Evolutionary conservation across 2,888 invertebrate genomes (phyloP), one percentile per base, ranked within the genome.

Genomic region (Gastracanthus pulcherrimus): DNA sequence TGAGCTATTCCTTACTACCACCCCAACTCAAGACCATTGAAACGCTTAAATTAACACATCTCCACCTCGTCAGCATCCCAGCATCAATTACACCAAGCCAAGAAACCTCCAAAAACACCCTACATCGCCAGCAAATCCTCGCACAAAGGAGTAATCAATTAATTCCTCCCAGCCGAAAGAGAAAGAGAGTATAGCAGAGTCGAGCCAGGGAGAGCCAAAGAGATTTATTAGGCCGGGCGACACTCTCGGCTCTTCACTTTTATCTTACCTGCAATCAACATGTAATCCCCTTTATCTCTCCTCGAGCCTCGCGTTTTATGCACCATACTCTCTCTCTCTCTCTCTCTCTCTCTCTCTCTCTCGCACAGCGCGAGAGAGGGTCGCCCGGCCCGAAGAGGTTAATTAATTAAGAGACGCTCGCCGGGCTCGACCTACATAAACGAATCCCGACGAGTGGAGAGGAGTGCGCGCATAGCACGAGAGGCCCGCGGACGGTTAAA

Each of bases 401-500:
- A 84, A 85, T 86, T 86, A 86, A 86, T 85, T 86, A 83, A 85
- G 83, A 85, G 83, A 83, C 80, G 77, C 84, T 78, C 66, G 71
- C 66, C 29, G 26, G 55, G 76, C 75, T 79, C 82, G 83, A 84
- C 81, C 82, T 83, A 84, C 83, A 84, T 85, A 78, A 80, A 78
- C 77, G 58, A 55, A 55, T 67, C 58, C 48, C 48, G 45, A 66
- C 64, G 34, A 55, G 51, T 64, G n/a, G n/a, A n/a, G n/a, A n/a
- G n/a, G n/a, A n/a, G n/a, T 48, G 29, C 34, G 23, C 51, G 26
- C 38, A 45, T n/a, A 34, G 66, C 36, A 29, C 11, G 13, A 72
- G 41, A 29, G 11, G 23, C n/a, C 26, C 23, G n/a, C 26, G 23
- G 36, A 45, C 55, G 11, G 45, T 3, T 7, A n/a, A 41, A 13